Conservation (phyloP, 2,888 invertebrate genomes). For the Nipponacmea schrenckii region DNA sequence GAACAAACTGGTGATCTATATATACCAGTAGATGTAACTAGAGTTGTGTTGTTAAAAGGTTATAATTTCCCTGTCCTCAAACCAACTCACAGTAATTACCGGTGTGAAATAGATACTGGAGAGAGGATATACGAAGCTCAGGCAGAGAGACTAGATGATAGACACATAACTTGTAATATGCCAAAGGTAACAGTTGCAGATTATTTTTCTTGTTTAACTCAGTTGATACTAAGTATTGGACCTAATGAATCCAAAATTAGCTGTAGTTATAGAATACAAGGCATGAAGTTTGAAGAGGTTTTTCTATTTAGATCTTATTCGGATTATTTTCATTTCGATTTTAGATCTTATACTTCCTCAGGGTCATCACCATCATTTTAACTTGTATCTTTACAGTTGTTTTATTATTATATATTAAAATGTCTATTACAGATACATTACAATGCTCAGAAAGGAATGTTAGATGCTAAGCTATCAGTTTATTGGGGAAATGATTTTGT, state of each 20-base stretch:
- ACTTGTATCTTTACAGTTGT: too few species aligned
- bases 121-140: conserved; percentile 18
- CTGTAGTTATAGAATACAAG: too few species aligned
- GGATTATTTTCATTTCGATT: too few species aligned
- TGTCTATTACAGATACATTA: conserved; percentile 30
- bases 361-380: too few species aligned
- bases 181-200: conserved; percentile 23
- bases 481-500: conserved; percentile 50
- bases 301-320: background rate
- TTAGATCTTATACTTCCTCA: too few species aligned
- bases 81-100: conserved; percentile 21
- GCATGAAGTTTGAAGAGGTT: background rate
- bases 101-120: conserved; percentile 28
- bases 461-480: conserved; percentile 45
- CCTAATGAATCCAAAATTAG: too few species aligned
- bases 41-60: conserved; percentile 46
- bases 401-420: too few species aligned
- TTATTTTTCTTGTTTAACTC: too few species aligned
- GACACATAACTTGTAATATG: conserved; percentile 32
- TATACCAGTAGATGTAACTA: conserved; percentile 47
- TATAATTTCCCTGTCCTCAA: conserved; percentile 48
- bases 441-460: conserved; percentile 33
- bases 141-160: conserved; percentile 27
- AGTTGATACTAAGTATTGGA: too few species aligned
- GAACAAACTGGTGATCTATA: conserved; percentile 43